phyloP scores from a whole-genome alignment of 2,797 vertebrate species.

The Brachyalestes nurse region DNA sequence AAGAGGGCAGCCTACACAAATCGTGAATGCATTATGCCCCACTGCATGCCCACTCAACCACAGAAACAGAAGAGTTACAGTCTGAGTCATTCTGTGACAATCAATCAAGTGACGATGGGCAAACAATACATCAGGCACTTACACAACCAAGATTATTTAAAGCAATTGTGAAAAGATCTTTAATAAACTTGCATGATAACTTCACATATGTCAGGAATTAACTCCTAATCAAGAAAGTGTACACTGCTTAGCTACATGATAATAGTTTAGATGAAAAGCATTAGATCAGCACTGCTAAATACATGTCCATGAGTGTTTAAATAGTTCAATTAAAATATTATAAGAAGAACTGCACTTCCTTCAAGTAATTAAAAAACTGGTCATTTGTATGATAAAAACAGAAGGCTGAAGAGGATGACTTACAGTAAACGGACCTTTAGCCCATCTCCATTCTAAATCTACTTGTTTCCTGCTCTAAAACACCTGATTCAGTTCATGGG shows the following conservation, averaged over 20 bases:
- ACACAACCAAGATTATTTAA: conserved; percentile 15
- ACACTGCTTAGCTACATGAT: too few relatives aligned
- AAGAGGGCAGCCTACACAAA: conserved; percentile 31
- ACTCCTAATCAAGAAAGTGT: too few relatives aligned
- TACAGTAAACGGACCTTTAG: neutral
- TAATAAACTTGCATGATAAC: neutral
- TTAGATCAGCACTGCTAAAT: too few relatives aligned
- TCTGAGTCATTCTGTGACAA: conserved; percentile 12
- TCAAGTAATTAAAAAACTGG: too few relatives aligned
- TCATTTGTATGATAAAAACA: too few relatives aligned
- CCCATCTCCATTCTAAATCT: neutral
- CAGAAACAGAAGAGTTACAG: conserved; percentile 13
- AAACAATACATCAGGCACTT: neutral
- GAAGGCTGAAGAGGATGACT: neutral
- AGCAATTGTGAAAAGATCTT: neutral
- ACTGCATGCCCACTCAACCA: conserved; percentile 2
- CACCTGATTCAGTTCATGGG: neutral
- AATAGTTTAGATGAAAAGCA: too few relatives aligned
- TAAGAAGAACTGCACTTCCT: too few relatives aligned
- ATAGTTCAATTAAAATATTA: too few relatives aligned
- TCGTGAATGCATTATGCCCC: neutral
- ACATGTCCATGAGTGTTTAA: too few relatives aligned
- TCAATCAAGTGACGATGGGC: neutral
- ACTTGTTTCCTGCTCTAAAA: neutral
- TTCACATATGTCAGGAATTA: too few relatives aligned